Percentiles rank a stretch among this genome's conserved stretches.
phyloP scores from a whole-genome alignment of 2,113 vertebrate species.

The Jacana jacana region DNA sequence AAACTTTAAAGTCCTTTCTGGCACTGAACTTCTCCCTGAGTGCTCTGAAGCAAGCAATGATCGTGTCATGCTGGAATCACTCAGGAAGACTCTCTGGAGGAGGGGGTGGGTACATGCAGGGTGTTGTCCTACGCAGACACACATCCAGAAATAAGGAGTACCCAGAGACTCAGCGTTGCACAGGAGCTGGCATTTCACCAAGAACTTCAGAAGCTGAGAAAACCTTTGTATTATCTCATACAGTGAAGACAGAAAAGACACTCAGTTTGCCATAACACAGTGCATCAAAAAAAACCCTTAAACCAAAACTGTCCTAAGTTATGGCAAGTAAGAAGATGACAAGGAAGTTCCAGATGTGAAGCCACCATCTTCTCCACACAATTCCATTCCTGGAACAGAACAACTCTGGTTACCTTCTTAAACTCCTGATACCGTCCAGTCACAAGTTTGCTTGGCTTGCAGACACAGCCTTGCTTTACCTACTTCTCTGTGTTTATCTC shows the following conservation, averaged over 20 bases:
- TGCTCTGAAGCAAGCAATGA: neutral
- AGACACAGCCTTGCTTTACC: neutral
- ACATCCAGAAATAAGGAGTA: neutral
- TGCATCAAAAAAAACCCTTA: neutral
- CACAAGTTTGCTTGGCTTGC: neutral
- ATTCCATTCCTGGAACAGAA: neutral
- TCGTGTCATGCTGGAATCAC: too few relatives aligned
- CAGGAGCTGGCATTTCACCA: neutral
- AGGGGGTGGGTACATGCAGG: accelerated
- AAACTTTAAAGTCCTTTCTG: neutral
- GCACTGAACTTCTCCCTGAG: neutral
- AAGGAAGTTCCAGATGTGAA: neutral
- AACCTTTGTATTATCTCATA: too few relatives aligned
- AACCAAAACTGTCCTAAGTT: neutral
- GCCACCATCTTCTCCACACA: neutral
- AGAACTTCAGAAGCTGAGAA: neutral
- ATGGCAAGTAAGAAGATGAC: neutral
- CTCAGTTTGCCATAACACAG: neutral
- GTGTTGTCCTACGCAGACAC: neutral
- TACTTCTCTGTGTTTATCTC: neutral
- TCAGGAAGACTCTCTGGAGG: neutral
- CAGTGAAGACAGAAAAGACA: neutral
- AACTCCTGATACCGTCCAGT: neutral
- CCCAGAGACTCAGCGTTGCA: neutral
- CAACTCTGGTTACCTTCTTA: too few relatives aligned